Evolutionary conservation across 2,888 invertebrate species (phyloP).

Genomic region (Gisinianus flammeolus): DNA sequence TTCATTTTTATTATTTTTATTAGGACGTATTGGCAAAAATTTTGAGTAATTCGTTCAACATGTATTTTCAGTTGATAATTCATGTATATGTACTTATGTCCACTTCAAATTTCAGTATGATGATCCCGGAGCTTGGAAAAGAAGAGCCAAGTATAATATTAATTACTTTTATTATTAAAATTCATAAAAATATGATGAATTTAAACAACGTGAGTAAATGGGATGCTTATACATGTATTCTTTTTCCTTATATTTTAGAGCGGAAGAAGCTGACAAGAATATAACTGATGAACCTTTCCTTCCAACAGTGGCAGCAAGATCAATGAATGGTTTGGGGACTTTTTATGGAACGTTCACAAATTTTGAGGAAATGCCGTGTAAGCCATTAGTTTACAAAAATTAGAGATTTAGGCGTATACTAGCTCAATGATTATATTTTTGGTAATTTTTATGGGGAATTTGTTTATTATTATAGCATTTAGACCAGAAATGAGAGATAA

Average conservation of each 20-base stretch:
- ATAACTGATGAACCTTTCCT: slow-evolving; percentile 46
- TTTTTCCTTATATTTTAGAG: slow-evolving; percentile 1
- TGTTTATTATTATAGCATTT: slow-evolving; percentile 51
- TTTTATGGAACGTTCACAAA: slow-evolving; percentile 64
- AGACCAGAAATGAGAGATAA: slow-evolving; percentile 51
- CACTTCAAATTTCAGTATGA: slow-evolving; percentile 42
- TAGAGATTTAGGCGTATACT: not conserved
- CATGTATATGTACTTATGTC: too few relatives aligned
- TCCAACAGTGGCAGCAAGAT: slow-evolving; percentile 41
- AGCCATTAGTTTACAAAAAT: not conserved
- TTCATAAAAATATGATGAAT: not conserved
- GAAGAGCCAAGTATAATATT: slow-evolving; percentile 41
- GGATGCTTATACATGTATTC: too few relatives aligned
- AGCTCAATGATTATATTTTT: too few relatives aligned
- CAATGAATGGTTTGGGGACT: slow-evolving; percentile 63
- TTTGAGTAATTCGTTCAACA: too few relatives aligned
- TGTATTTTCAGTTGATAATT: too few relatives aligned
- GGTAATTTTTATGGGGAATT: too few relatives aligned
- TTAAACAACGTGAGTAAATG: not conserved
- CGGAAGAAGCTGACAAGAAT: slow-evolving; percentile 20
- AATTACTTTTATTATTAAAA: not conserved
- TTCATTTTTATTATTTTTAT: too few relatives aligned
- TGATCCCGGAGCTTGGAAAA: slow-evolving; percentile 50
- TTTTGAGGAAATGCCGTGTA: slow-evolving; percentile 55
- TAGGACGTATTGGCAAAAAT: too few relatives aligned